phyloP scores from a whole-genome alignment of 2,797 vertebrate genomes.

The Xiphophorus birchmanni region DNA sequence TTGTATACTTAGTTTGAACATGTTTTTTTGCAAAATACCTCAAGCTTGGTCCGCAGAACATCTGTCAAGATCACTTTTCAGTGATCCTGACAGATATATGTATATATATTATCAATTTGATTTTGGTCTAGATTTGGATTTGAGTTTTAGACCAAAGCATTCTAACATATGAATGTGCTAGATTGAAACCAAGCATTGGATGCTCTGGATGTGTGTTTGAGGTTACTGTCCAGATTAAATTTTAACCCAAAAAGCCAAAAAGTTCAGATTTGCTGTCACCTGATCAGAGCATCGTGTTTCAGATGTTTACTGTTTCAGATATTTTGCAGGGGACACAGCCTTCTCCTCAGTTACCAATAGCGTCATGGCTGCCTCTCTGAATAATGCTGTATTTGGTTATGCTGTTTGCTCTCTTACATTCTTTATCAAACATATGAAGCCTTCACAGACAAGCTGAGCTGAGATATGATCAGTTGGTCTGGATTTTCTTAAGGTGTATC shows the following conservation, averaged over 20 bases:
- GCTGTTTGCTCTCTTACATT: background rate
- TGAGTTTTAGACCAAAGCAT: background rate
- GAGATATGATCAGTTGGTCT: background rate
- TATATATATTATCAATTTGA: no score
- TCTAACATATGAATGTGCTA: background rate
- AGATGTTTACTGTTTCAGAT: background rate
- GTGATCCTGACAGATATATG: no score
- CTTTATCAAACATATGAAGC: background rate
- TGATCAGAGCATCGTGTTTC: background rate
- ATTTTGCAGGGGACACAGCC: background rate
- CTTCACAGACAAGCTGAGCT: background rate
- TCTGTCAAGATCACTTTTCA: no score
- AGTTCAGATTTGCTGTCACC: background rate
- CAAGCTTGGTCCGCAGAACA: no score
- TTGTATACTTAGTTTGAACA: no score
- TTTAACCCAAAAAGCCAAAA: background rate
- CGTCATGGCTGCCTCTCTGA: background rate
- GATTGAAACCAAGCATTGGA: background rate
- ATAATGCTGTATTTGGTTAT: background rate
- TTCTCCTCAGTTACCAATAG: background rate
- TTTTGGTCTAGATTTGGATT: background rate
- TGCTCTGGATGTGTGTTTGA: no score
- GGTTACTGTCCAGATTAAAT: no score
- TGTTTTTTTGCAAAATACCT: no score
- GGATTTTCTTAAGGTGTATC: background rate